Evolutionary conservation across 2,797 vertebrate species (phyloP).

Genomic region (Chiloscyllium punctatum): DNA sequence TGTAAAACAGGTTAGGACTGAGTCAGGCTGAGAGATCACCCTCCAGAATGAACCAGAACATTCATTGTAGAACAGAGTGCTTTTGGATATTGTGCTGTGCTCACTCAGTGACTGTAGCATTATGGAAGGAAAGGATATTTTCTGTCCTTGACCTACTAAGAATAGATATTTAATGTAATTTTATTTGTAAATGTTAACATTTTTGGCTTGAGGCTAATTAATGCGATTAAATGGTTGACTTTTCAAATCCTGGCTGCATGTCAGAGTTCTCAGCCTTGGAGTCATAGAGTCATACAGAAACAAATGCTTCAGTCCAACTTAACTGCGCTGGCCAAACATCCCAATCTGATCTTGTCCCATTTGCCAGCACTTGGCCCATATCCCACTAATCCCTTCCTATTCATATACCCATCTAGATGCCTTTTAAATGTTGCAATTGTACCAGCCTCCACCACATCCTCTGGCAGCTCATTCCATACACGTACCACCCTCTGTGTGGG

Average conservation of each 20-base stretch:
- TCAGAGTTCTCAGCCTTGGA: not conserved
- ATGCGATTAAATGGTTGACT: not conserved
- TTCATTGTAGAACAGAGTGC: not conserved
- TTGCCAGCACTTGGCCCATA: too few species aligned
- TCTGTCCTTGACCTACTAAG: not conserved
- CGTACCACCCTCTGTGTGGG: too few species aligned
- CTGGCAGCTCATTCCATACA: too few species aligned
- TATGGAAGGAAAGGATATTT: not conserved
- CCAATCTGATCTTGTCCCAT: too few species aligned
- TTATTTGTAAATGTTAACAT: not conserved
- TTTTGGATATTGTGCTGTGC: not conserved
- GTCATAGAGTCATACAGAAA: too few species aligned
- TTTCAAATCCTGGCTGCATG: not conserved
- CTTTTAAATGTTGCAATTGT: too few species aligned
- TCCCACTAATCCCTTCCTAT: too few species aligned
- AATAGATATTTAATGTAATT: not conserved
- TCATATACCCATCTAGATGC: too few species aligned
- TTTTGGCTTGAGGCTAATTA: not conserved
- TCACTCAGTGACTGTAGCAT: not conserved
- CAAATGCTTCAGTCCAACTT: too few species aligned
- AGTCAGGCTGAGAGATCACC: not conserved
- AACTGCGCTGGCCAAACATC: too few species aligned
- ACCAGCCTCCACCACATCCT: too few species aligned
- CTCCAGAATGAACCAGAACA: not conserved
- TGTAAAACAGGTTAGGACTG: not conserved